Evolutionary conservation across 2,113 vertebrate genomes (phyloP).

Genomic region (Alouatta palliata): DNA sequence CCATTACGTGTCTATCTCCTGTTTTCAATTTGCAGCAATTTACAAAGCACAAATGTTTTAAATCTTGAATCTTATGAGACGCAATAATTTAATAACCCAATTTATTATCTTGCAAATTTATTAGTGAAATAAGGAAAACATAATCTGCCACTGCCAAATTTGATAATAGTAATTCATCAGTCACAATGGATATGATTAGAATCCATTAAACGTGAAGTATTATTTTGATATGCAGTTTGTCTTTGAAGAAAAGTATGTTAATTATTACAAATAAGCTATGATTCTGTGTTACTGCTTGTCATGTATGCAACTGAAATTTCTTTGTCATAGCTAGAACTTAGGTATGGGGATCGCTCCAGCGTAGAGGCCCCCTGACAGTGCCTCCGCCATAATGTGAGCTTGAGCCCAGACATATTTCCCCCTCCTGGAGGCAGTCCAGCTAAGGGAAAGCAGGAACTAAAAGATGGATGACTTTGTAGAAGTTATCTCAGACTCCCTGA

Average conservation of each 20-base stretch:
- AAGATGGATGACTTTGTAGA: too few relatives aligned
- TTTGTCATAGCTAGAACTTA: not conserved
- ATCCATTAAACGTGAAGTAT: not conserved
- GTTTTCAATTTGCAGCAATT: conserved; percentile 54
- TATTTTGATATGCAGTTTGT: not conserved
- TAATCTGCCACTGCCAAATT: conserved; percentile 46
- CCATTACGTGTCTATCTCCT: not conserved
- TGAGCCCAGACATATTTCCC: too few relatives aligned
- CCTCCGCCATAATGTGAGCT: too few relatives aligned
- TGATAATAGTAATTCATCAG: conserved; percentile 48
- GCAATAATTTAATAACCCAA: conserved; percentile 49
- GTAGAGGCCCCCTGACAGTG: too few relatives aligned
- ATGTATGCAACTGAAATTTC: not conserved
- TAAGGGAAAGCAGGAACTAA: too few relatives aligned
- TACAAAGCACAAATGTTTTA: conserved; percentile 54
- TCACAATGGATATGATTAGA: conserved; percentile 59
- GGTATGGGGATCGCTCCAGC: too few relatives aligned
- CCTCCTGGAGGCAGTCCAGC: too few relatives aligned
- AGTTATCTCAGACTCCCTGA: too few relatives aligned
- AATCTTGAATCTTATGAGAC: conserved; percentile 46
- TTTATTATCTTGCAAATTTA: conserved; percentile 46
- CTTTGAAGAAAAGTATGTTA: conserved; percentile 7
- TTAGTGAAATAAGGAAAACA: conserved; percentile 52
- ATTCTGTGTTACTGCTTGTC: not conserved
- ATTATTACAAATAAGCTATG: not conserved